Evolutionary conservation across 2,888 invertebrate species (phyloP).

Genomic region (Acholoe squamosa): DNA sequence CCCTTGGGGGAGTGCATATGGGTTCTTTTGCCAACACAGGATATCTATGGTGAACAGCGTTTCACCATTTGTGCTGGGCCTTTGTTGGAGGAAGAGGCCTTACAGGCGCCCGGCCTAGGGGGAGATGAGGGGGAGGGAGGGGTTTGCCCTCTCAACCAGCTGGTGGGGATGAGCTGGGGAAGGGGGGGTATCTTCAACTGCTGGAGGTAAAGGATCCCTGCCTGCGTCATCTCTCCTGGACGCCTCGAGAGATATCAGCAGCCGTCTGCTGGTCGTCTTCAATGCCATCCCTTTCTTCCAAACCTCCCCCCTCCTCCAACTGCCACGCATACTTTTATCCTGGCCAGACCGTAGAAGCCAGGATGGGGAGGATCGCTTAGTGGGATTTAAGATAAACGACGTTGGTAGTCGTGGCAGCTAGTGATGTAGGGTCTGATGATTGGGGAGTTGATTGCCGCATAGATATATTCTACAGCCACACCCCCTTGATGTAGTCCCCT

Average conservation of each 20-base stretch:
- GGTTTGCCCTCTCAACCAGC: neutral
- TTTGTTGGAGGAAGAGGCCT: neutral
- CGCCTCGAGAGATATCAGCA: constrained; percentile 16
- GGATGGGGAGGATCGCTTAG: neutral
- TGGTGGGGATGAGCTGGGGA: neutral
- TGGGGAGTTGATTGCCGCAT: constrained; percentile 34
- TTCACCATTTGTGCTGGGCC: constrained; percentile 50
- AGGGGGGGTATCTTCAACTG: neutral
- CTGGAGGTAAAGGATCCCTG: constrained; percentile 23
- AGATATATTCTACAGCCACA: neutral
- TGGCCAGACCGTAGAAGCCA: neutral
- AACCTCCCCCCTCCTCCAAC: neutral
- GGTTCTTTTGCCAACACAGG: constrained; percentile 28
- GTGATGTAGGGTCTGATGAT: constrained; percentile 46
- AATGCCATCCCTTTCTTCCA: neutral
- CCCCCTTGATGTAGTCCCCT: neutral
- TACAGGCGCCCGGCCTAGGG: neutral
- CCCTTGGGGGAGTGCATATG: neutral
- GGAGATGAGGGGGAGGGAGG: neutral
- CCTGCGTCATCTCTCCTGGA: neutral
- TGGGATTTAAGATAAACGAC: constrained; percentile 21
- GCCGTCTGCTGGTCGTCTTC: neutral
- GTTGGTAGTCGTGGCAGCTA: no score
- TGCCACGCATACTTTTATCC: neutral
- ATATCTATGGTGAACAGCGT: constrained; percentile 50